Base-by-base conservation (phyloP, 2,888 invertebrate species). In the Seira sanloemensis region DNA sequence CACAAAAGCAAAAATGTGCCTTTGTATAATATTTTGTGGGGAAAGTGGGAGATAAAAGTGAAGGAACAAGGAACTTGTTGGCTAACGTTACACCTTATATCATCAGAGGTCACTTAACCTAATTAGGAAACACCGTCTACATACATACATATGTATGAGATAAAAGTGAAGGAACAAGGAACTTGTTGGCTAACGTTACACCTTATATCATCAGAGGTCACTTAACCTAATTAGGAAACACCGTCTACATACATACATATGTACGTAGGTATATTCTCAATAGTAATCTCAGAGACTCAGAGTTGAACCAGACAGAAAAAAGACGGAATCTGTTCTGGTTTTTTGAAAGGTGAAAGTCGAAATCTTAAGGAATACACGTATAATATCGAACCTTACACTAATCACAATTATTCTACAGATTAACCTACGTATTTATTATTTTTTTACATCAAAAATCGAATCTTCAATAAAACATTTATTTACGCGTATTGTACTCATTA, bases 211-310 rank as follows among this genome's bases (percentile, higher is more conserved):
- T n/a, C 58, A 12, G 58, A n/a, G n/a, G n/a, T n/a, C n/a, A n/a
- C n/a, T n/a, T n/a, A n/a, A n/a, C n/a, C n/a, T n/a, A n/a, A n/a
- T n/a, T n/a, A n/a, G n/a, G n/a, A n/a, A n/a, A n/a, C n/a, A n/a
- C n/a, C n/a, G n/a, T n/a, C n/a, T n/a, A n/a, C n/a, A n/a, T n/a
- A n/a, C n/a, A n/a, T n/a, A n/a, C n/a, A n/a, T n/a, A n/a, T n/a
- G n/a, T n/a, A n/a, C n/a, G n/a, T n/a, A n/a, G n/a, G n/a, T n/a
- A n/a, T n/a, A n/a, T 50, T 62, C 21, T 37, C 66, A 24, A 50
- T 74, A 78, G 18, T 83, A 83, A 83, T 83, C 83, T 83, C 83
- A 83, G 27, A 78, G 76, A 83, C 83, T 54, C 83, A 83, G 83
- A 83, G 83, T 83, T 77, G 46, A 62, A 37, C 83, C 83, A 73